phyloP scores from a whole-genome alignment of 64 coral and sea anemone genomes.

The Cladopsammia gracilis region DNA sequence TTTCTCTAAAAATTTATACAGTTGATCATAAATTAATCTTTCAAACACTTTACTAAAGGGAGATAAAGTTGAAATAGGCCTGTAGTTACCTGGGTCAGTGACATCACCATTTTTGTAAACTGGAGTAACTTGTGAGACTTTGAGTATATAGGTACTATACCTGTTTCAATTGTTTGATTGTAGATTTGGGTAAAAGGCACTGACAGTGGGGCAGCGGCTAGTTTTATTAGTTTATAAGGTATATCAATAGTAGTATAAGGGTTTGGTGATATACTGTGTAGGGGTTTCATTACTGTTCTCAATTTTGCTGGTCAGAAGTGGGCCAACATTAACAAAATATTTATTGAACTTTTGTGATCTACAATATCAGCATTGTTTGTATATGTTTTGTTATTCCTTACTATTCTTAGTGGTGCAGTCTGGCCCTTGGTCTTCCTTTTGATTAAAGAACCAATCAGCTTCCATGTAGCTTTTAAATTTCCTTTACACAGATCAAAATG shows the following conservation, averaged over 20 bases:
- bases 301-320: constrained; percentile 51
- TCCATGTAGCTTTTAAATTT: constrained; percentile 41
- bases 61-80: background rate
- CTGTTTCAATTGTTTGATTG: constrained; percentile 32
- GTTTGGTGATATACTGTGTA: constrained; percentile 64
- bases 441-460: constrained; percentile 23
- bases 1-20: background rate
- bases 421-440: constrained; percentile 80
- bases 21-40: constrained; percentile 21
- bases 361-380: constrained; percentile 53
- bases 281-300: constrained; percentile 21
- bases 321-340: constrained; percentile 73
- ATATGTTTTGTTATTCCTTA: constrained; percentile 43
- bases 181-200: constrained; percentile 10
- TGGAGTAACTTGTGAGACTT: background rate
- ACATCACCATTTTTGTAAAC: constrained; percentile 2
- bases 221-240: constrained; percentile 26
- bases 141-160: constrained; percentile 19
- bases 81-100: background rate
- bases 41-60: constrained; percentile 18
- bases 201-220: constrained; percentile 8
- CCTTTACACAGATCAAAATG: constrained; percentile 55
- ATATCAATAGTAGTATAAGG: too few species aligned
- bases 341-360: constrained; percentile 80
- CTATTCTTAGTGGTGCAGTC: constrained; percentile 42